These are phyloP conservation scores for Elegia similella DNA, from an alignment of 2,888 invertebrate species.

Conservation along the genomic window DNA sequence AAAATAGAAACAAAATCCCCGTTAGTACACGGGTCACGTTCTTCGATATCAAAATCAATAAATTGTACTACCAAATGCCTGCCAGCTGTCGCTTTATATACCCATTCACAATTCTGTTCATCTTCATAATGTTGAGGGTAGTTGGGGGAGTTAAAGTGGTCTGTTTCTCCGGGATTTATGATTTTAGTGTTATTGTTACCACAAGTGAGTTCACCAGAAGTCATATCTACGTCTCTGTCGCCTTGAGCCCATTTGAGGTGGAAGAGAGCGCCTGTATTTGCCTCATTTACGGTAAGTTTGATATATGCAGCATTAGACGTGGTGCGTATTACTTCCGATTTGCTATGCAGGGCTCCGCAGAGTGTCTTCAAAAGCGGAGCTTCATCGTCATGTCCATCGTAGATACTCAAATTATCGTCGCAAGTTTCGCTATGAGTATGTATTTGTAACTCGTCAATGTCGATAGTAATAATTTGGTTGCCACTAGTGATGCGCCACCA, in stretches of 20 bases:
- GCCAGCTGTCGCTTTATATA: slow-evolving; percentile 81
- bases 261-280: slow-evolving; percentile 68
- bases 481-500: slow-evolving; percentile 84
- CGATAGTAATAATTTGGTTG: slow-evolving; percentile 42
- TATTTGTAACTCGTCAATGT: slow-evolving; percentile 52
- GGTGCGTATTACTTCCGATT: slow-evolving; percentile 59
- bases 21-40: slow-evolving; percentile 66
- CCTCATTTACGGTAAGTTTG: slow-evolving; percentile 63
- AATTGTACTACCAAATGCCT: slow-evolving; percentile 84
- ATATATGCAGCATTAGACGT: slow-evolving; percentile 85
- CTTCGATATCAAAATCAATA: slow-evolving; percentile 82
- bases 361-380: slow-evolving; percentile 78
- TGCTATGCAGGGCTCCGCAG: slow-evolving; percentile 72
- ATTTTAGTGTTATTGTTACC: slow-evolving; percentile 54
- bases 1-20: slow-evolving; percentile 85
- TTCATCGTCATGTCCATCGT: slow-evolving; percentile 87
- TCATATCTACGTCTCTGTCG: slow-evolving; percentile 22
- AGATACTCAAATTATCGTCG: slow-evolving; percentile 74
- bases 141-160: slow-evolving; percentile 85
- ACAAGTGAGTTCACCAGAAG: slow-evolving; percentile 46
- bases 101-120: slow-evolving; percentile 88
- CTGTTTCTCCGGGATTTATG: slow-evolving; percentile 35
- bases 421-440: slow-evolving; percentile 47
- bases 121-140: slow-evolving; percentile 86
- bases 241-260: slow-evolving; percentile 50